phyloP scores from a whole-genome alignment of 2,113 vertebrate species.

The Daubentonia madagascariensis region DNA sequence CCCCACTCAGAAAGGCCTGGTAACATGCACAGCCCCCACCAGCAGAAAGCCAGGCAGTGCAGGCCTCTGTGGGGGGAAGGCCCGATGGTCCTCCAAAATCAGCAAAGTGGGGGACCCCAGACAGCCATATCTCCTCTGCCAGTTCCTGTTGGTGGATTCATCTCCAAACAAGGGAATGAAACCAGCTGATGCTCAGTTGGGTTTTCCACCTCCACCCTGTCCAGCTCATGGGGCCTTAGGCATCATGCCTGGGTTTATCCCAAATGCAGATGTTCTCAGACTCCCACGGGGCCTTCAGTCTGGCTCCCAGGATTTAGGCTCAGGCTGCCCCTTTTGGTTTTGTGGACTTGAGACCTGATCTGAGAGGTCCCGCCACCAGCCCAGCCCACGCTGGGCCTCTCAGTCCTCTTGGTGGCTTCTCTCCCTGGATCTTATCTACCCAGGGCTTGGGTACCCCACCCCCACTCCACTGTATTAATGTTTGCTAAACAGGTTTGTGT shows the following conservation, averaged over 20 bases:
- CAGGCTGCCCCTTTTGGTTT: not conserved
- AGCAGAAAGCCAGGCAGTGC: not conserved
- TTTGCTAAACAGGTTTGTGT: not conserved
- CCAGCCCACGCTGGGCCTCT: not conserved
- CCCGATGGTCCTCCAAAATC: not conserved
- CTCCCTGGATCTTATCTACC: not conserved
- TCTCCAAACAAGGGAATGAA: not conserved
- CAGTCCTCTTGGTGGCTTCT: too few relatives aligned
- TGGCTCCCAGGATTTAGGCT: not conserved
- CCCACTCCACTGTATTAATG: fast-evolving
- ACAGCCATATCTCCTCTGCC: not conserved
- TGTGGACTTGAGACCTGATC: not conserved
- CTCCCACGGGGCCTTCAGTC: not conserved
- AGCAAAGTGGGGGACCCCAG: not conserved
- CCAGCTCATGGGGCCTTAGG: not conserved
- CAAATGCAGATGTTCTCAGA: not conserved
- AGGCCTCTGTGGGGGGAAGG: not conserved
- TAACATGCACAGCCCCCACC: not conserved
- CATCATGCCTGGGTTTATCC: not conserved
- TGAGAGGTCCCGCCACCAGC: too few relatives aligned
- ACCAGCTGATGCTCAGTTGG: fast-evolving
- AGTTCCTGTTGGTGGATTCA: not conserved
- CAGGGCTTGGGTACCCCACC: not conserved
- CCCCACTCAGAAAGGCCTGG: not conserved
- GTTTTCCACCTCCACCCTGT: not conserved